Conservation (phyloP, 2,888 invertebrate genomes). For the Orchesella flavescens region DNA sequence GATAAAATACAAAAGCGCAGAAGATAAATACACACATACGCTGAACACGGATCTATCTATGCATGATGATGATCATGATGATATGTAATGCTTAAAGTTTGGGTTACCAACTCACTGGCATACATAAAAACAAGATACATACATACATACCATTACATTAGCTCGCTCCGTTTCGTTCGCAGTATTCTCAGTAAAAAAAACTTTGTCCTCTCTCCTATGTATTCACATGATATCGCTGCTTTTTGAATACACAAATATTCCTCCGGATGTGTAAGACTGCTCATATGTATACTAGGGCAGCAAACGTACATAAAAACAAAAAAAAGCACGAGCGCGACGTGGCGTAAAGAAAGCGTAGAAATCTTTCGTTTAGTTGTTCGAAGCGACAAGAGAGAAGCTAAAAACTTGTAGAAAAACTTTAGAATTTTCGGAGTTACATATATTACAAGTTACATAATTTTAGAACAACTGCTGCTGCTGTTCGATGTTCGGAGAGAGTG, state of each 20-base stretch:
- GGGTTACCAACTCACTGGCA: background rate
- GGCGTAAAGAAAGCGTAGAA: constrained; percentile 13
- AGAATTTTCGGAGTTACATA: background rate
- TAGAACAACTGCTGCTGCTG: background rate
- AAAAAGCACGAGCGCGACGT: constrained; percentile 26
- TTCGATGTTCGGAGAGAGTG: background rate
- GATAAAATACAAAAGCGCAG: background rate
- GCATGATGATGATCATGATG: constrained; percentile 4
- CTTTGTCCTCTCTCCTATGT: constrained; percentile 34
- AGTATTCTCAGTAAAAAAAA: constrained; percentile 35
- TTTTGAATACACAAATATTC: constrained; percentile 51
- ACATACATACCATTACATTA: background rate
- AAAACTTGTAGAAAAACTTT: constrained; percentile 15
- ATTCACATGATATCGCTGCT: constrained; percentile 4
- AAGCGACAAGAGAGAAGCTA: constrained; percentile 4
- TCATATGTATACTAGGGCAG: constrained; percentile 20
- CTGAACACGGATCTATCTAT: constrained; percentile 8
- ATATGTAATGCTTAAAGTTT: background rate
- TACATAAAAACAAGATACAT: constrained; percentile 8
- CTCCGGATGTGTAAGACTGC: constrained; percentile 39
- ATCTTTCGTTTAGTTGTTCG: constrained; percentile 20
- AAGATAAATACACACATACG: background rate
- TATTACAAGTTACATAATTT: constrained; percentile 1
- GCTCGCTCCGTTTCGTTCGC: background rate
- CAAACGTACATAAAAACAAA: no score